Evolutionary conservation across 2,888 invertebrate species (phyloP).

Genomic region (Megaustenia siamemsis): DNA sequence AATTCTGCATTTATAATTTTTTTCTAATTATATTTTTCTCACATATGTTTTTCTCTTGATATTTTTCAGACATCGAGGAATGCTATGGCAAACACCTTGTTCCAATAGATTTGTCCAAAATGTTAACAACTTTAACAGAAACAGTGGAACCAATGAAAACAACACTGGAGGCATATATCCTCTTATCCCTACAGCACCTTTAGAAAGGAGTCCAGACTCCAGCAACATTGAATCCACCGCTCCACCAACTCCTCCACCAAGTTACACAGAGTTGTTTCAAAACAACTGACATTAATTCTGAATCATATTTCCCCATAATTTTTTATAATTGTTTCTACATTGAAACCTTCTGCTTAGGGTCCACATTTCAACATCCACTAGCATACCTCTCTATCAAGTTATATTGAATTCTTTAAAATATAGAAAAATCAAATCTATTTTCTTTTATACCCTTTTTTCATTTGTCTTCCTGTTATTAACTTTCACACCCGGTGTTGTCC

Average conservation of each 20-base stretch:
- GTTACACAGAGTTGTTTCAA: background rate
- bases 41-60: background rate
- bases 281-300: background rate
- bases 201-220: background rate
- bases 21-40: background rate
- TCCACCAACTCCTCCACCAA: background rate
- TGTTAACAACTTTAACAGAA: background rate
- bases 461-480: too few species aligned
- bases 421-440: too few species aligned
- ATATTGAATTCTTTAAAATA: too few species aligned
- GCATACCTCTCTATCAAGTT: too few species aligned
- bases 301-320: too few species aligned
- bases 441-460: too few species aligned
- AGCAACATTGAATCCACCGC: too few species aligned
- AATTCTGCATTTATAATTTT: background rate
- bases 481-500: too few species aligned
- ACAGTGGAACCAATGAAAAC: background rate
- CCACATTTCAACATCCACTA: too few species aligned
- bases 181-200: slow-evolving; percentile 17
- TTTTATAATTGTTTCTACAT: background rate
- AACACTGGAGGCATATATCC: background rate
- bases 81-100: background rate
- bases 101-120: background rate
- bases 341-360: too few species aligned
- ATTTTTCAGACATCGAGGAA: background rate